Percentiles rank a stretch among this genome's conserved stretches.
Evolutionary conservation across 2,888 invertebrate species (phyloP).

Genomic region (Amitus sp.): DNA sequence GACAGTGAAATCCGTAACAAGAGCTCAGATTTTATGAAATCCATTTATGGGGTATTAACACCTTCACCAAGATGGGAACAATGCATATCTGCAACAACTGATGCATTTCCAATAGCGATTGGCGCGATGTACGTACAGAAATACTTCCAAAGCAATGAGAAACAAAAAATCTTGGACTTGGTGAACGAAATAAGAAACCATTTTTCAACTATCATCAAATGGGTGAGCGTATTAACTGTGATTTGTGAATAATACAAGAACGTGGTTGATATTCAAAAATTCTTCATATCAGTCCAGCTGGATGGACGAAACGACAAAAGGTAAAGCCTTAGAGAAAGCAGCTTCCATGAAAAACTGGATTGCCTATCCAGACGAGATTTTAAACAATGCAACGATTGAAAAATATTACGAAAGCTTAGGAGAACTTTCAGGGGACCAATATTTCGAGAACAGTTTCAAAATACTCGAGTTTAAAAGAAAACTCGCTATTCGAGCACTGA

Average conservation of each 20-base stretch:
- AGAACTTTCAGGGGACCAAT: neutral
- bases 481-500: neutral
- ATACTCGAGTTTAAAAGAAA: neutral
- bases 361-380: conserved; percentile 18
- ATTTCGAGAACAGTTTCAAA: neutral
- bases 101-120: neutral
- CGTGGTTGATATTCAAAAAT: neutral
- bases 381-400: conserved; percentile 10
- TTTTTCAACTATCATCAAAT: conserved; percentile 6
- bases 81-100: no score
- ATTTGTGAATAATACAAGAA: neutral
- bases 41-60: conserved; percentile 83
- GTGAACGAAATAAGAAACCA: conserved; percentile 3
- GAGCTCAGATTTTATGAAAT: conserved; percentile 82
- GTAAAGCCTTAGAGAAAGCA: conserved; percentile 8
- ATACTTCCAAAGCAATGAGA: conserved; percentile 9
- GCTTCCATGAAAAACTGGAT: conserved; percentile 13
- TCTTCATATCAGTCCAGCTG: neutral
- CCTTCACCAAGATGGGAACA: conserved; percentile 88
- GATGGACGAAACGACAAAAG: conserved; percentile 1
- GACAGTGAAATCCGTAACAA: conserved; percentile 79
- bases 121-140: conserved; percentile 22
- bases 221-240: conserved; percentile 4
- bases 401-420: conserved; percentile 4
- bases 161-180: conserved; percentile 2